Base-by-base conservation (phyloP, 2,797 vertebrate species). In the Acrocephalus scirpaceus region DNA sequence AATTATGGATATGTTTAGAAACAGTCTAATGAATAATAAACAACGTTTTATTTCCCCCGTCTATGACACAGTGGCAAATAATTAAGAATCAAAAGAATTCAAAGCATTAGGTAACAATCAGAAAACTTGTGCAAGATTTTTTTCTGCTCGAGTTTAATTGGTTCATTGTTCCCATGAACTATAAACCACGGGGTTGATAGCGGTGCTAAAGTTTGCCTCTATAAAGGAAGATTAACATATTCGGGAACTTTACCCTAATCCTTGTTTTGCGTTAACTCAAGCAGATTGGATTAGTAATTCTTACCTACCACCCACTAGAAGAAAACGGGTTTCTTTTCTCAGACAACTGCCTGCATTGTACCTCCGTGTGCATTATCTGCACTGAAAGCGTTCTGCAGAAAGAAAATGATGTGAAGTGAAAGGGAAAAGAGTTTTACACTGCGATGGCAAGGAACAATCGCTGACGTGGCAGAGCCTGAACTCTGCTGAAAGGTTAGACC, bases 241-340 rank as follows among this genome's bases (percentile, higher is more conserved):
- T 98, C 98, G 98, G 98, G 98, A 98, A 98, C 97, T 98, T 98
- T 98, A 98, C 97, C 98, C 98, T 99, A 99, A 99, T 98, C 98
- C 98, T 98, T 98, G 98, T 99, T 98, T 98, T 98, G 98, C 98
- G 98, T 98, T 98, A 98, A 99, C 98, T 97, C 98, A 98, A 98
- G 98, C 98, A 98, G 98, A 98, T 98, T 98, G 98, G 98, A 99
- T 99, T 99, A 98, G 98, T 98, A 98, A 98, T 98, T 98, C 98
- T 98, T 98, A 98, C 98, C 98, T 98, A 98, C 98, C 98, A 98
- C 98, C 98, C 98, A 98, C 98, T 92, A 98, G 97, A 98, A 96
- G 96, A 95, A 96, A 98, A 97, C 60, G 81, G 88, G 97, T 92
- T 96, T 97, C 97, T 96, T 95, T 97, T 97, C 97, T 97, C 94